Evolutionary conservation across 2,113 vertebrate species (phyloP).

Genomic region (Pedetes capensis): DNA sequence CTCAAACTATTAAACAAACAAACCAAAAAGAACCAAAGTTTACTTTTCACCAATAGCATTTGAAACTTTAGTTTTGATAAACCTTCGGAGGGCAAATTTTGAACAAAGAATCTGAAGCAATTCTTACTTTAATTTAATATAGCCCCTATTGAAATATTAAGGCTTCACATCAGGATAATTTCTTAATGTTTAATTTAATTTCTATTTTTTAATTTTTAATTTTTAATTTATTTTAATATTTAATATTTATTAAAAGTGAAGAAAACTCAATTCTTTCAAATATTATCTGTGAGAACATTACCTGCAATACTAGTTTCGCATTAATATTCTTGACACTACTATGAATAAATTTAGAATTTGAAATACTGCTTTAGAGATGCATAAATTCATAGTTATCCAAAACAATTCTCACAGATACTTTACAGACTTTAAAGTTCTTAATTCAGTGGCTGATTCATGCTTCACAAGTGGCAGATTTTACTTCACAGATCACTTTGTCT

Average conservation of each 20-base stretch:
- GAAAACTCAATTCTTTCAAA: background rate
- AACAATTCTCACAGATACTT: background rate
- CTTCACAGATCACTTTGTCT: background rate
- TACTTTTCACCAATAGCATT: background rate
- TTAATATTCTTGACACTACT: background rate
- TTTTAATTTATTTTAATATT: constrained; percentile 1
- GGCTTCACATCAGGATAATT: background rate
- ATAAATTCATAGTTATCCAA: background rate
- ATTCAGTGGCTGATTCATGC: background rate
- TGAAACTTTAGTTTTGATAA: background rate
- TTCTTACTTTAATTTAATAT: background rate
- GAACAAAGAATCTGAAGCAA: background rate
- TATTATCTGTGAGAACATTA: background rate
- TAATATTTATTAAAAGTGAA: background rate
- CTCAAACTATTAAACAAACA: background rate
- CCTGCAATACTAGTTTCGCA: background rate
- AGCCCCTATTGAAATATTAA: background rate
- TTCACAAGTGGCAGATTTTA: background rate
- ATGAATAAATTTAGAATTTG: background rate
- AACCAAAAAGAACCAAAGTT: background rate
- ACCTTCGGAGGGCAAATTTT: background rate
- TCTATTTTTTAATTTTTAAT: no score
- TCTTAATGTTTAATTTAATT: no score
- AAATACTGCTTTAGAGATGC: background rate
- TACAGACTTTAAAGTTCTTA: background rate